A percentile compares a stretch with the other conserved stretches of the same genome.
phyloP scores from a whole-genome alignment of 1,140 invertebrate species.

The Paraescarpia echinospica region DNA sequence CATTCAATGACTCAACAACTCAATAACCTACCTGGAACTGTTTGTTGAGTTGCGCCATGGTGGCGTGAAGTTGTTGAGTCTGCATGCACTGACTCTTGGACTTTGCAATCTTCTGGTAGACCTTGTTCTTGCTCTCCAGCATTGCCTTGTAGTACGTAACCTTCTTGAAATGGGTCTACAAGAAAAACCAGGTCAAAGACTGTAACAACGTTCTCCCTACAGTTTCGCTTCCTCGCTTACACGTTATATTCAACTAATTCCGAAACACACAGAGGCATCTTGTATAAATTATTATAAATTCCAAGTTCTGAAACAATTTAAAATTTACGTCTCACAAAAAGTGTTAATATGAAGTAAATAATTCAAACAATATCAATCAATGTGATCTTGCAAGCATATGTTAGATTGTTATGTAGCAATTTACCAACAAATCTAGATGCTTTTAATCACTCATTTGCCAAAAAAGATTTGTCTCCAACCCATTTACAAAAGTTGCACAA shows the following conservation, averaged over 20 bases:
- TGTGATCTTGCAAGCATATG: background rate
- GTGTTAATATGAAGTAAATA: background rate
- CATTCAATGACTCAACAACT: too few relatives aligned
- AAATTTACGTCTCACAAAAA: background rate
- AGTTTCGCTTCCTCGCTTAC: background rate
- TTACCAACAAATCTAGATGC: background rate
- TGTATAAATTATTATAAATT: background rate
- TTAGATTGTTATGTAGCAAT: background rate
- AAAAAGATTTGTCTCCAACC: too few relatives aligned
- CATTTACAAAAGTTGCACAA: too few relatives aligned
- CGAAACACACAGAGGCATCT: background rate
- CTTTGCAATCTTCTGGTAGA: constrained; percentile 84
- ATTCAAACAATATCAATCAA: background rate
- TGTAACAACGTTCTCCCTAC: constrained; percentile 2
- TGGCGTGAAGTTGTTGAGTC: constrained; percentile 69
- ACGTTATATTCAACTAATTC: background rate
- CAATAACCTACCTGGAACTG: constrained; percentile 72
- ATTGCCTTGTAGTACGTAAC: constrained; percentile 89
- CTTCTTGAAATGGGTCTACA: constrained; percentile 77
- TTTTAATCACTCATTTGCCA: too few relatives aligned
- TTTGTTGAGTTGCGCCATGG: constrained; percentile 79
- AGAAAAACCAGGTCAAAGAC: constrained; percentile 32
- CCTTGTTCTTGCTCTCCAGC: constrained; percentile 91
- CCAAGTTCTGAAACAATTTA: background rate
- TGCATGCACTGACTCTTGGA: constrained; percentile 72